A percentile compares a stretch with the other conserved stretches of the same genome.
phyloP scores from a whole-genome alignment of 2,113 vertebrate species.

The Narcine bancroftii region DNA sequence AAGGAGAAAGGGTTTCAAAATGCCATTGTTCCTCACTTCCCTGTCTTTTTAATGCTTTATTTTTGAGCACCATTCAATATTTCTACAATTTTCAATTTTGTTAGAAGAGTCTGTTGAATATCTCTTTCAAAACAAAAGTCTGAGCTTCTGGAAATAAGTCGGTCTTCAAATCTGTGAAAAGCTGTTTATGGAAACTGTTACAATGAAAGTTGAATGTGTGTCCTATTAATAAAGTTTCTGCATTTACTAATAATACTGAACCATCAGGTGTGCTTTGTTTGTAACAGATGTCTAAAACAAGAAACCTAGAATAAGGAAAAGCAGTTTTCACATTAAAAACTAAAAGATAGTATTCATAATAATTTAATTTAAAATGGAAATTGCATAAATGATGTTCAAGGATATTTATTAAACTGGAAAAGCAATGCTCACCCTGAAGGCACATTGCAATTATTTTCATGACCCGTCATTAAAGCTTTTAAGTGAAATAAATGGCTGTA shows the following conservation, averaged over 20 bases:
- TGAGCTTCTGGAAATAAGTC: neutral
- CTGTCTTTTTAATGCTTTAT: no score
- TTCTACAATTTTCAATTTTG: neutral
- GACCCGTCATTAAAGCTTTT: slow-evolving; percentile 30
- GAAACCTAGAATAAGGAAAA: neutral
- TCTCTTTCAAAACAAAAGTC: neutral
- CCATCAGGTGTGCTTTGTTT: neutral
- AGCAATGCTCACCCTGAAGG: slow-evolving; percentile 24
- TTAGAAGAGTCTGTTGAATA: neutral
- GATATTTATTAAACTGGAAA: slow-evolving; percentile 28
- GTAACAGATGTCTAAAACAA: neutral
- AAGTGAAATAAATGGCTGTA: slow-evolving; percentile 28
- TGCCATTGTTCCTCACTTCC: no score
- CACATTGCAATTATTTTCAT: slow-evolving; percentile 34
- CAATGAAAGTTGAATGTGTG: neutral
- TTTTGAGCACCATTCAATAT: no score
- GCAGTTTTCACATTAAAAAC: slow-evolving; percentile 9
- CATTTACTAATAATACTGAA: neutral
- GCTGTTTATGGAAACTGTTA: neutral
- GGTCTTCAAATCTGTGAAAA: neutral
- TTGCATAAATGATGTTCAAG: neutral
- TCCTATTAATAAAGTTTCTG: neutral
- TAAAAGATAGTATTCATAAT: neutral
- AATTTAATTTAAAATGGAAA: neutral
- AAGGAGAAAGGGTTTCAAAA: no score